Base-by-base conservation (phyloP, 53 echinoderm and acorn worm species). In the Antedon mediterranea region DNA sequence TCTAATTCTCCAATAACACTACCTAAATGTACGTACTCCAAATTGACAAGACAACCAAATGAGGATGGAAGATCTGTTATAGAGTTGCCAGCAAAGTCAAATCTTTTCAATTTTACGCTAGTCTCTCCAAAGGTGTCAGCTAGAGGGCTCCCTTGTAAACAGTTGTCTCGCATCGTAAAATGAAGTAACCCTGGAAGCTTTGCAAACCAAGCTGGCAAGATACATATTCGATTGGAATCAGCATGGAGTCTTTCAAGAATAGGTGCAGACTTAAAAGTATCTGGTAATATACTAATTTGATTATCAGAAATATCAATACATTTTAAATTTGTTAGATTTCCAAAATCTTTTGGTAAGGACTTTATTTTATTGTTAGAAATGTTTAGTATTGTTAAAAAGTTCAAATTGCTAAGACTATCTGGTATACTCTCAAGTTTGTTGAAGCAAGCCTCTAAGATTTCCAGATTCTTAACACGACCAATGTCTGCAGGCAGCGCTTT, bases 11-110 rank as follows among this genome's bases (percentile, higher is more conserved):
- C 82, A 9, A 92, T 85, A 34, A 85, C 85, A 75, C 97, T 97
- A 11, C 97, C 97, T 6, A 97, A 32, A 74, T 97, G 89, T 0
- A 97, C 77, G 43, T 81, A 84, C 30, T 92, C 83, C 11, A 97
- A 81, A 5, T 81, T 78, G 13, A 43, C 43, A 28, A 97, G 86
- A 30, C 81, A 31, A 5, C 91, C 97, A 9, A 97, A 44, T 13
- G 79, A 78, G 0, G 73, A 57, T 0, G 97, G 97, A n/a, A 97
- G 90, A 30, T 73, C 74, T 30, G 83, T 78, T 3, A 92, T 84
- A 74, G 83, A 92, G 75, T 97, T 97, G 15, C 92, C 92, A 28
- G 89, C 88, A 43, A 97, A 37, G 74, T 92, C 89, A 79, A 91
- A 81, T 31, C 72, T 33, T 34, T 34, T 76, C 37, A 97, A 73